Evolutionary conservation across 2,797 vertebrate genomes (phyloP).

Genomic region (Amblyraja radiata): DNA sequence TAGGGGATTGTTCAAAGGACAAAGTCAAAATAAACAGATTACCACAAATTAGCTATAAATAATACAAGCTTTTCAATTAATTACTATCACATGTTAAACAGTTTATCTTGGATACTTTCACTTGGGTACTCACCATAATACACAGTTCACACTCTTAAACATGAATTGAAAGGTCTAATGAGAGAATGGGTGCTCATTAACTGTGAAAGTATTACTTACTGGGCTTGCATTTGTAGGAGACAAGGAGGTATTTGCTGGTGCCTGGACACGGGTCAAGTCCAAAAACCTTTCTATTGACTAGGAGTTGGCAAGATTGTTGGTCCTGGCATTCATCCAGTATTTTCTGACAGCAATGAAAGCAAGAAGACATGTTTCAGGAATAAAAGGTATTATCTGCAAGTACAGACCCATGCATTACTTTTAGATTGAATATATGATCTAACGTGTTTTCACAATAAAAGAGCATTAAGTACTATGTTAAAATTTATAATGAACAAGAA

Average conservation of each 20-base stretch:
- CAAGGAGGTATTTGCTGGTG: constrained; percentile 82
- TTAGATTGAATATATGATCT: constrained; percentile 42
- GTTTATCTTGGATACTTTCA: not conserved
- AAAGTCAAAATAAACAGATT: not conserved
- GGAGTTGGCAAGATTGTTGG: constrained; percentile 79
- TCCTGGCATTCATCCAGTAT: constrained; percentile 92
- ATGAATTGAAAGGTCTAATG: not conserved
- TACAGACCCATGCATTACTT: constrained; percentile 42
- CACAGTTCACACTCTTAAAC: not conserved
- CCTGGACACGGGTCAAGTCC: constrained; percentile 88
- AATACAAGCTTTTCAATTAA: not conserved
- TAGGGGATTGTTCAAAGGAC: not conserved
- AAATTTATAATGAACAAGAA: not conserved
- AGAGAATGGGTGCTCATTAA: constrained; percentile 6
- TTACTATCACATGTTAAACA: not conserved
- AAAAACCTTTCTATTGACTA: constrained; percentile 86
- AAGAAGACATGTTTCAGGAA: constrained; percentile 56
- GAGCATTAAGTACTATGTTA: constrained; percentile 43
- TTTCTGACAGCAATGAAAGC: constrained; percentile 67
- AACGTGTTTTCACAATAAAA: constrained; percentile 38
- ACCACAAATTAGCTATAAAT: not conserved
- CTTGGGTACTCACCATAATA: not conserved
- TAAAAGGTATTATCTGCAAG: constrained; percentile 42
- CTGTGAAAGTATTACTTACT: constrained; percentile 67
- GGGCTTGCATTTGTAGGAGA: constrained; percentile 94